A percentile compares a stretch with the other conserved stretches of the same genome.
Conservation (phyloP, 2,797 vertebrate species). For the Hephaestus fuliginosus region DNA sequence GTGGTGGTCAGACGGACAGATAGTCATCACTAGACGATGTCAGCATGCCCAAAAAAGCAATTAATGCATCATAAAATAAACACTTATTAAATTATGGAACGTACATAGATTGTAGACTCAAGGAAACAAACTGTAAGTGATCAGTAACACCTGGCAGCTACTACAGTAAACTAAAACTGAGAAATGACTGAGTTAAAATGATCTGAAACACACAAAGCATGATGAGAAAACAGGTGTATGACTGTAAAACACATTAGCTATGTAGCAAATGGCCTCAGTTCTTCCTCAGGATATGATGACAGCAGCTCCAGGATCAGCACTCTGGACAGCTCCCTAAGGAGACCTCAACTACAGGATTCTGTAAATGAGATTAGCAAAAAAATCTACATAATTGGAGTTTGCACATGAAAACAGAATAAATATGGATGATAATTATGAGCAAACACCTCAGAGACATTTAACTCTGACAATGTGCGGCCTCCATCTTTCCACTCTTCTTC, state of each 20-base stretch:
- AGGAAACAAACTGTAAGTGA: not conserved
- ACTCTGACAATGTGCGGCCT: slow-evolving; percentile 4
- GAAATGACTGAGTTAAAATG: not conserved
- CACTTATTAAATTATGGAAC: too few species aligned
- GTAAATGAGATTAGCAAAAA: not conserved
- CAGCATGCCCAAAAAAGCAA: not conserved
- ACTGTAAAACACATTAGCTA: not conserved
- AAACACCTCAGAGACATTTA: slow-evolving; percentile 18
- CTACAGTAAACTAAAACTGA: not conserved
- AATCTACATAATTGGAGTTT: not conserved
- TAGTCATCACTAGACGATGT: not conserved
- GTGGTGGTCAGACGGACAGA: too few species aligned
- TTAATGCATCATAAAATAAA: not conserved
- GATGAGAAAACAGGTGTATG: not conserved
- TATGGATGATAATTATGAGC: not conserved
- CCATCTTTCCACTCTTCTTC: slow-evolving; percentile 4
- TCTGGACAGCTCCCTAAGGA: slow-evolving; percentile 28
- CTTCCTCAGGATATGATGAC: not conserved
- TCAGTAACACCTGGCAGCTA: not conserved
- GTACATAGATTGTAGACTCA: not conserved
- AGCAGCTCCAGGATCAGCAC: slow-evolving; percentile 41
- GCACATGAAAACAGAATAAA: not conserved
- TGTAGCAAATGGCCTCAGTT: not conserved
- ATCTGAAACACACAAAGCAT: not conserved
- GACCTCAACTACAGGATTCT: not conserved